Base-by-base conservation (phyloP, 2,113 vertebrate genomes). In the Oreochromis tanganicae region DNA sequence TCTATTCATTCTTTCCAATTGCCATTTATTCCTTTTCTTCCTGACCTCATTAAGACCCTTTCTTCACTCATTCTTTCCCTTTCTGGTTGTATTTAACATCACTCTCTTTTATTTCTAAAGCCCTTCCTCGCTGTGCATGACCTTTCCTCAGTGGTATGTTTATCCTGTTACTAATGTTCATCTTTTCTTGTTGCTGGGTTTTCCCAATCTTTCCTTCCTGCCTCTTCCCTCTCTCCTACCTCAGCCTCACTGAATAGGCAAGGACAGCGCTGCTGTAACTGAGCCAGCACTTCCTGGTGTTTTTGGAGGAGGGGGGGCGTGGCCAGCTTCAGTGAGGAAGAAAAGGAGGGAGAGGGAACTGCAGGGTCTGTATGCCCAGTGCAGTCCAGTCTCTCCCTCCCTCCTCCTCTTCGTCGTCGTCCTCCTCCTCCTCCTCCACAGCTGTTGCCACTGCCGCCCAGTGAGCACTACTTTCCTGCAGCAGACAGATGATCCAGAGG, bases 401-500 rank as follows among this genome's bases (percentile, higher is more conserved):
- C 56, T 84, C 83, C n/a, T 88, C 85, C 10, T 59, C 56, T 9
- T 59, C 0, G 0, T 59, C 13, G 27, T 89, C 85, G 8, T 89
- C 86, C 4, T 83, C 91, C 80, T 91, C 91, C 80, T 91, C 89
- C 88, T 93, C 85, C 83, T 92, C 86, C 89, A 92, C 95, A 95
- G 95, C 94, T 96, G 95, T 95, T 96, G 94, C 95, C 93, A 89
- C 93, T 94, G 95, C 94, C 81, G 91, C 93, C 90, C 88, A 92
- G 92, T 87, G 73, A 94, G 92, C 91, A 59, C 71, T 87, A 84
- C 91, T 94, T 92, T 90, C 91, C 82, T 84, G 90, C 94, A 91
- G 91, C 92, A 95, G 95, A 93, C 94, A 90, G 92, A 93, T 84
- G 82, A 94, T 93, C 91, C 92, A 91, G 94, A 91, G 93, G 86